Percentiles rank a stretch among this genome's conserved stretches.
These are phyloP conservation scores for Harpalus rufipes DNA, from an alignment of 2,888 invertebrate genomes.

Conservation along the genomic window DNA sequence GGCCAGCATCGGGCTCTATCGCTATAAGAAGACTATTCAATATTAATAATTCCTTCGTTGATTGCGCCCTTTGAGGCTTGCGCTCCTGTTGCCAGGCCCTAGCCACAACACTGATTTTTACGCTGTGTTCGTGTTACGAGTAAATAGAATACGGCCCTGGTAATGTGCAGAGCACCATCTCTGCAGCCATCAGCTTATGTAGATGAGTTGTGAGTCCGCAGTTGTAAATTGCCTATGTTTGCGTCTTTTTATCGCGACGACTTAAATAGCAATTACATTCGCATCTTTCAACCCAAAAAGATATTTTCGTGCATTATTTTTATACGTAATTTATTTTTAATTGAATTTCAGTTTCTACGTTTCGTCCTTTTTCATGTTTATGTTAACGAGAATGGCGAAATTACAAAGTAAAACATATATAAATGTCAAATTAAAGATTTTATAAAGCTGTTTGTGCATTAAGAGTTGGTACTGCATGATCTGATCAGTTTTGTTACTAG, in stretches of 20 bases:
- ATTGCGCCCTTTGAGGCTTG: no score
- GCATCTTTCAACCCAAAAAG: conserved; percentile 50
- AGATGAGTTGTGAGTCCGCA: conserved; percentile 54
- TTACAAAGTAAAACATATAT: conserved; percentile 23
- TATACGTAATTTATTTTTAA: conserved; percentile 56
- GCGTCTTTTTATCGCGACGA: conserved; percentile 54
- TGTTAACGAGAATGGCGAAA: conserved; percentile 10
- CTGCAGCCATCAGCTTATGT: conserved; percentile 59
- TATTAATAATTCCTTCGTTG: no score
- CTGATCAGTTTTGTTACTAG: no score
- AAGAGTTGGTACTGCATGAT: no score
- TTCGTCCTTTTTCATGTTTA: conserved; percentile 23
- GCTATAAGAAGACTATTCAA: no score
- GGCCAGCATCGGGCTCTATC: no score
- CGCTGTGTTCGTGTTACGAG: background rate
- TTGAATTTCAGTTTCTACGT: conserved; percentile 47
- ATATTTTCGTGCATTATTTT: conserved; percentile 58
- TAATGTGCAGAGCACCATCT: conserved; percentile 30
- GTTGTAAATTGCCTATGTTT: conserved; percentile 58
- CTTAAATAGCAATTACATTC: conserved; percentile 58
- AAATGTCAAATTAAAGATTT: conserved; percentile 36
- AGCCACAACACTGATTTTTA: no score
- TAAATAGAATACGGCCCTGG: conserved; percentile 40
- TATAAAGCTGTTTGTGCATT: conserved; percentile 25
- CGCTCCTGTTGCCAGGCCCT: no score